Conservation (phyloP, 2,113 vertebrate genomes). For the Himantopus leucocephalus region DNA sequence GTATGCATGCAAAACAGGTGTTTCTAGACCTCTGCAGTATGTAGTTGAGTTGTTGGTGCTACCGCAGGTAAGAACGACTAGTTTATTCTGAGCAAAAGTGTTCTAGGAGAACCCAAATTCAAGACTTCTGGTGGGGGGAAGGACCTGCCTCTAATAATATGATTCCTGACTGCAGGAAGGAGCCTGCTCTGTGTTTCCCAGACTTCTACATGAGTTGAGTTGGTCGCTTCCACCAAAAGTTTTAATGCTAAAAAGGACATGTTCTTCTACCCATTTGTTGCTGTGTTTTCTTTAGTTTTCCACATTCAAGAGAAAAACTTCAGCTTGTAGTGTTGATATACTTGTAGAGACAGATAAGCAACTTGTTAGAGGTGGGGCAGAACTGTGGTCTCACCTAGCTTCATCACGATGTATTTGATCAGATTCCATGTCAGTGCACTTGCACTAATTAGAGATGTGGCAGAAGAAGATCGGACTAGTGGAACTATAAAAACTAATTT, state of each 20-base stretch:
- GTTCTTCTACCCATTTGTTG: background rate
- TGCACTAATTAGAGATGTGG: background rate
- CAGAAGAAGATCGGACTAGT: background rate
- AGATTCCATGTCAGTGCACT: background rate
- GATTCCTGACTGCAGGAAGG: background rate
- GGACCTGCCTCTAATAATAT: background rate
- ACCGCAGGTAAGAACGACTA: background rate
- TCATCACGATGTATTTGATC: background rate
- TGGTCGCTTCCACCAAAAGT: background rate
- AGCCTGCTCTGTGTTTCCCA: background rate
- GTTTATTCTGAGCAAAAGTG: background rate
- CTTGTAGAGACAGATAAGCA: background rate
- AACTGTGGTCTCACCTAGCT: background rate
- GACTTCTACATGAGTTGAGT: fast-evolving
- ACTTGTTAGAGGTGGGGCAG: background rate
- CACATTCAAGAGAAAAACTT: background rate
- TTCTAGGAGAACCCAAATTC: background rate
- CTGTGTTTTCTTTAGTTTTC: background rate
- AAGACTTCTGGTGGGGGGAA: background rate
- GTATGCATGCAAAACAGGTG: background rate
- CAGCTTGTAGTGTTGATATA: background rate
- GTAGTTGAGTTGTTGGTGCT: background rate
- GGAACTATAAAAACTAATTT: background rate
- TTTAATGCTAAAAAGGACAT: background rate
- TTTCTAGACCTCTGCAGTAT: background rate